These are phyloP conservation scores for Laothoe populi DNA, from an alignment of 2,888 invertebrate species.

Conservation along the genomic window DNA sequence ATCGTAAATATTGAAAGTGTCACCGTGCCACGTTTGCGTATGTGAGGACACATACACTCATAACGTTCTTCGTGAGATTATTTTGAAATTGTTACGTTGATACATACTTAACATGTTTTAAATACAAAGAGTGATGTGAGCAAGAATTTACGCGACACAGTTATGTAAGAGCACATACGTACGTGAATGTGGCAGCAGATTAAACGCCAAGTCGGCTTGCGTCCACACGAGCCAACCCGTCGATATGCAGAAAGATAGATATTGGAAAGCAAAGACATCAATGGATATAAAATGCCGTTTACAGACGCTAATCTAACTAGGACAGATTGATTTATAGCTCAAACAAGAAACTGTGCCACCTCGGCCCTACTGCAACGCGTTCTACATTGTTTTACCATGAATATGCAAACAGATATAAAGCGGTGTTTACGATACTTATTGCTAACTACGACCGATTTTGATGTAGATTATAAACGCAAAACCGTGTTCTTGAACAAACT, in stretches of 20 bases:
- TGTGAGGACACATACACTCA: slow-evolving; percentile 35
- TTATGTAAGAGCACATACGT: slow-evolving; percentile 41
- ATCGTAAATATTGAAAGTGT: slow-evolving; percentile 41
- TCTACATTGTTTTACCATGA: slow-evolving; percentile 74
- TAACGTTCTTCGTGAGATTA: slow-evolving; percentile 44
- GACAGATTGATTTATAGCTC: slow-evolving; percentile 79
- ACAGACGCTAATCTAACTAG: slow-evolving; percentile 76
- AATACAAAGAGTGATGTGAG: slow-evolving; percentile 66
- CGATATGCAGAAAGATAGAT: slow-evolving; percentile 67
- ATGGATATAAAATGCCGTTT: slow-evolving; percentile 61
- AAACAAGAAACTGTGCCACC: slow-evolving; percentile 80
- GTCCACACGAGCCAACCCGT: slow-evolving; percentile 35
- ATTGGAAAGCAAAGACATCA: slow-evolving; percentile 74
- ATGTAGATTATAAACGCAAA: slow-evolving; percentile 9
- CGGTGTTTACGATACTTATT: slow-evolving; percentile 17
- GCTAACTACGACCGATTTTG: slow-evolving; percentile 19
- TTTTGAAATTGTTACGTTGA: slow-evolving; percentile 61
- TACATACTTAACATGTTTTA: slow-evolving; percentile 66
- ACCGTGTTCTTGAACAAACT: slow-evolving; percentile 27
- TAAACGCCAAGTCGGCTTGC: slow-evolving; percentile 40
- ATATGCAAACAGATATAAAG: slow-evolving; percentile 68
- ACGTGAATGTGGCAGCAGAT: slow-evolving; percentile 45
- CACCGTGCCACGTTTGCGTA: slow-evolving; percentile 30
- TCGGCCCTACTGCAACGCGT: slow-evolving; percentile 73
- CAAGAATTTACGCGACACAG: slow-evolving; percentile 54